phyloP scores from a whole-genome alignment of 2,888 invertebrate genomes.

The Rhamnusium bicolor region DNA sequence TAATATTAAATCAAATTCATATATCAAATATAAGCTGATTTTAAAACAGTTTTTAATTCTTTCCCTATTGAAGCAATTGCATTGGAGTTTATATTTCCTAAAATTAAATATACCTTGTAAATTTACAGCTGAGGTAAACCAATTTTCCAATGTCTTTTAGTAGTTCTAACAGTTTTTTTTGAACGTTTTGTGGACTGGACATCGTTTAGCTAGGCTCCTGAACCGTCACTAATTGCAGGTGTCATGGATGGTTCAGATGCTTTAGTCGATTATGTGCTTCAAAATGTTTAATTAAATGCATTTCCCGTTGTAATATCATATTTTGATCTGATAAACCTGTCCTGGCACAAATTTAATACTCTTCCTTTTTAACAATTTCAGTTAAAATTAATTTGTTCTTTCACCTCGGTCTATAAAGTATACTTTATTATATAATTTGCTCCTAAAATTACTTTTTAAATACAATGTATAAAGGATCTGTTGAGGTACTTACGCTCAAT shows the following conservation, averaged over 20 bases:
- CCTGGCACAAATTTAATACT: constrained; percentile 34
- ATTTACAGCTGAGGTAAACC: too few species aligned
- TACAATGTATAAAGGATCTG: neutral
- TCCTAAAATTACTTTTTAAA: neutral
- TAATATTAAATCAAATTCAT: too few species aligned
- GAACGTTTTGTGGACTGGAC: constrained; percentile 38
- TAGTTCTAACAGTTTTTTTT: constrained; percentile 8
- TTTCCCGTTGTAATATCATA: constrained; percentile 69
- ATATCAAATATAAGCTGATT: too few species aligned
- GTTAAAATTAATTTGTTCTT: constrained; percentile 27
- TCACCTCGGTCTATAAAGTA: neutral
- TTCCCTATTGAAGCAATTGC: too few species aligned
- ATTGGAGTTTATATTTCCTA: too few species aligned
- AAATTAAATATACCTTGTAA: too few species aligned
- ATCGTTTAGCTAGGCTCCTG: constrained; percentile 66
- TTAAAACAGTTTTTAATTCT: too few species aligned
- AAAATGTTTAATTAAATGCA: constrained; percentile 70
- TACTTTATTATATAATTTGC: neutral
- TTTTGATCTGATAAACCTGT: constrained; percentile 64
- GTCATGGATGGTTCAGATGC: constrained; percentile 67
- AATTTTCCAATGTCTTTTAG: too few species aligned
- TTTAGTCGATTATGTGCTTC: constrained; percentile 65
- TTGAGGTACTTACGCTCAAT: neutral
- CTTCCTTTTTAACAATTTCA: constrained; percentile 29
- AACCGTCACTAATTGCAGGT: constrained; percentile 71